Evolutionary conservation across 2,888 invertebrate species (phyloP), one percentile per base, ranked within the genome.

Genomic region (Agrochola circellaris): DNA sequence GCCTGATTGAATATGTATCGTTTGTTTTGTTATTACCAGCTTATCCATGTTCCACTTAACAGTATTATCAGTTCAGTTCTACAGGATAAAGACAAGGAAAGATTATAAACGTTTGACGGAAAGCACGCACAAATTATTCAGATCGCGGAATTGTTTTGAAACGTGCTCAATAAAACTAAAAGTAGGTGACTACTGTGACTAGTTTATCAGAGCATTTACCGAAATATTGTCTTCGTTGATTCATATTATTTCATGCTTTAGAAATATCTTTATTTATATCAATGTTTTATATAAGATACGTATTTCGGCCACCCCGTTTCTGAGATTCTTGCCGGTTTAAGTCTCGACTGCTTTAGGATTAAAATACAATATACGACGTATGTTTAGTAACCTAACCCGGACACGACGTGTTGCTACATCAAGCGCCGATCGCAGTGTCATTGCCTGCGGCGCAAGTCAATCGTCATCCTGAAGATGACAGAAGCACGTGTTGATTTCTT

Each of bases 291-390:
- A 56, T 71, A 58, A 79, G 56, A 54, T 34, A 83, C 77, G 79
- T 89, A 89, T 89, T 90, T 87, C 90, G 90, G 87, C 83, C 89
- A 90, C 87, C 83, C 88, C 90, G 91, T 91, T 91, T 92, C 90
- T 61, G 81, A 87, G 79, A 83, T 85, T 89, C 77, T 82, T 84
- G 82, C 79, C 85, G 74, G 83, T 86, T 83, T 82, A 60, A 79
- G 76, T 83, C 76, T 83, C 79, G 86, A 90, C 92, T 87, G 87
- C 4, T 34, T 34, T 34, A 34, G 34, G 3, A 4, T 34, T 34
- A 34, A 34, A 34, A 34, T 34, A 4, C 34, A 34, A 34, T 34
- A 34, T 3, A 34, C 5, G 34, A 34, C 34, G 34, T 34, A 34
- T 34, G 5, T 3, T 34, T 34, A 34, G 34, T 34, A 34, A 34